phyloP scores from a whole-genome alignment of 2,797 vertebrate genomes.

The Cryptoblepharus egeriae region DNA sequence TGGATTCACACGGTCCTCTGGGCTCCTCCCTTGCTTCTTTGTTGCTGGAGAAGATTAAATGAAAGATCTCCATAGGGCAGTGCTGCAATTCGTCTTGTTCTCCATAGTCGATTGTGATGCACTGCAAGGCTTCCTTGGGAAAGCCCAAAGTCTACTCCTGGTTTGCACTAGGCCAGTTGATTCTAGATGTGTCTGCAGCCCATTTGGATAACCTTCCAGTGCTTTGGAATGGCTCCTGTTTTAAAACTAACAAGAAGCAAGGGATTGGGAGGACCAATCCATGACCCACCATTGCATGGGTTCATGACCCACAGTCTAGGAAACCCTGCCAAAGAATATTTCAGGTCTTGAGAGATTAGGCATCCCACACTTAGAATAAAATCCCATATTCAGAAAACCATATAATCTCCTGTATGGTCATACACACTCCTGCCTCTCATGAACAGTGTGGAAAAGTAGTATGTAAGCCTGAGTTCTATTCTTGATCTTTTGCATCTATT shows the following conservation, averaged over 20 bases:
- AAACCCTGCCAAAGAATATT: too few relatives aligned
- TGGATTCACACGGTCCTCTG: neutral
- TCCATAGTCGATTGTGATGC: too few relatives aligned
- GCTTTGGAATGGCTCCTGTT: too few relatives aligned
- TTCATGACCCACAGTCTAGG: neutral
- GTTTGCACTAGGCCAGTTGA: too few relatives aligned
- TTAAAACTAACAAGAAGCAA: neutral
- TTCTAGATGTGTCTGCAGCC: too few relatives aligned
- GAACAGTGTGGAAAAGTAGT: too few relatives aligned
- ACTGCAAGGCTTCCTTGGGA: too few relatives aligned
- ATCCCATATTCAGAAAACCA: neutral
- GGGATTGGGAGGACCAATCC: neutral
- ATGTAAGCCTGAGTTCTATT: neutral
- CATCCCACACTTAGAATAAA: neutral
- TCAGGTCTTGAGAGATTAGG: neutral
- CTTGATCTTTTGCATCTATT: constrained; percentile 3
- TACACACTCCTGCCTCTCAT: neutral
- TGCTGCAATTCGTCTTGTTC: neutral
- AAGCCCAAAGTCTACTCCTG: too few relatives aligned
- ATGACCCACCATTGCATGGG: too few relatives aligned
- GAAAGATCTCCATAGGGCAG: neutral
- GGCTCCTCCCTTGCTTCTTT: neutral
- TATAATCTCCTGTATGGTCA: neutral
- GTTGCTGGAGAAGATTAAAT: neutral
- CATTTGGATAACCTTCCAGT: too few relatives aligned